Evolutionary conservation across 2,113 vertebrate species (phyloP), one percentile per base, ranked within the genome.

Genomic region (Xenopus laevis): DNA sequence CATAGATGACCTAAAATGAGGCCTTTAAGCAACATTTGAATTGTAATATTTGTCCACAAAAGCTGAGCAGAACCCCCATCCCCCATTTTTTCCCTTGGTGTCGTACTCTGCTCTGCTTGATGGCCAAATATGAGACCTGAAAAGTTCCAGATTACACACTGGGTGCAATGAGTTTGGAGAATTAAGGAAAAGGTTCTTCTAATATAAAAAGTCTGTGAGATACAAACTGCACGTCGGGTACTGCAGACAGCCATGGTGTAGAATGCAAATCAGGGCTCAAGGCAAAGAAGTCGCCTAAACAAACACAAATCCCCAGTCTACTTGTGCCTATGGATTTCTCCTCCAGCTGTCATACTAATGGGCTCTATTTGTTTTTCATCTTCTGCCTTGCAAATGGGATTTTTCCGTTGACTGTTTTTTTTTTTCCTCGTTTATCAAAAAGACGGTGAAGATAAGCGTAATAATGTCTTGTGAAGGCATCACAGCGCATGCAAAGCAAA

Each of bases 241-340:
- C 62, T n/a, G 10, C 20, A 17, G 46, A 12, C 18, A 58, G 61
- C 50, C 62, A 45, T 16, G 30, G 4, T 4, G 13, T 23, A 20
- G 52, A 58, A 74, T 66, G 71, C 71, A 74, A 74, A 74, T 74
- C 53, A 47, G 33, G 10, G 71, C 63, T 27, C 13, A 57, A 66
- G 64, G 52, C 33, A 50, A 59, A 55, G 71, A 73, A 65, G 50
- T 57, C 27, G 15, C 23, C 47, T 23, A 17, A 17, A 46, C 30
- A 58, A 73, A 58, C 30, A 65, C 27, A 30, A 23, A 58, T 65
- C 55, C 63, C 71, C 20, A 27, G 11, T 12, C 13, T 44, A n/a
- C 4, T 15, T 11, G n/a, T 27, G 10, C 33, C 62, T 45, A 18
- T 13, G 23, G 10, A 18, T 58, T 18, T 57, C 63, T 30, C 71